Evolutionary conservation across 2,888 invertebrate genomes (phyloP), one percentile per base, ranked within the genome.

Genomic region (Rotaria sp.): DNA sequence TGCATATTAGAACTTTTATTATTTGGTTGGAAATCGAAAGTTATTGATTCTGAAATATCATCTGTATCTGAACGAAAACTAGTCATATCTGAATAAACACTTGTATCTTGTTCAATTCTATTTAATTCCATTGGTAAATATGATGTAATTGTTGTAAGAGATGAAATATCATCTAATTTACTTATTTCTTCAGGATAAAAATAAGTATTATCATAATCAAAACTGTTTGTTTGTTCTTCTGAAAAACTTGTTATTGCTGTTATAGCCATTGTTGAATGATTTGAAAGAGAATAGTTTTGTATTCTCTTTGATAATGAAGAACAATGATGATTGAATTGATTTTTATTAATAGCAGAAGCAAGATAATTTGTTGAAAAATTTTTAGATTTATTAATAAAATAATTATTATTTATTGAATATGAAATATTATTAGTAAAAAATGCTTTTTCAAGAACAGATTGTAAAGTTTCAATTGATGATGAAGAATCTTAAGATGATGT

Each of bases 121-220:
- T 10, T 75, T 75, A 13, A 45, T n/a, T 45, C n/a, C 4, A 11
- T 45, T 45, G 45, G 26, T 45, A 45, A n/a, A 45, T 41, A n/a
- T 3, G 80, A 80, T 45, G 80, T 80, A n/a, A 80, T 45, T n/a
- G 80, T 80, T 26, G 80, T 80, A 26, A 80, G 15, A 45, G 45
- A 45, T 41, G 45, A 41, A 18, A 41, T 1, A 80, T 80, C 80
- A 80, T 80, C 45, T 45, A n/a, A 80, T 80, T 15, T 26, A 45
- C 13, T 80, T 30, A 21, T 67, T 35, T 67, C 67, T 15, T 80
- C 41, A 45, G 45, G 11, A 45, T 38, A 45, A 8, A 80, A 80
- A 80, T 80, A 80, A 45, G 80, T 80, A 80, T 80, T 80, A 26
- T 80, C 80, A 26, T n/a, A 80, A 7, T 80, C 80, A 26, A 80